Base-by-base conservation (phyloP, 2,797 vertebrate species). In the Threskiornis aethiopicus region DNA sequence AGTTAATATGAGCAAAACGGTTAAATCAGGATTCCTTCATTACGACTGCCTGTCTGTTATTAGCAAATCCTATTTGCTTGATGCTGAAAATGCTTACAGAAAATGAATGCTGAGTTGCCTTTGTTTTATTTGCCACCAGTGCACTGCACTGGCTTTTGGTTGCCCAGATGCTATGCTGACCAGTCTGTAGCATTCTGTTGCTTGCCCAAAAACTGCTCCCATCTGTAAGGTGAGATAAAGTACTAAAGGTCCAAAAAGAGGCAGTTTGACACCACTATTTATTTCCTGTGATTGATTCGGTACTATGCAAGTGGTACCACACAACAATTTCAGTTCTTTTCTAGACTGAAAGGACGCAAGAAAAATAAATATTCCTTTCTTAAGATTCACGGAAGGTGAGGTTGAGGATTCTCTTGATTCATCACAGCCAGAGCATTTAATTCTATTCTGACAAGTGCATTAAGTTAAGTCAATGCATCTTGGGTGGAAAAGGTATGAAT, bases 261-360 rank as follows among this genome's bases (percentile, higher is more conserved):
- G 44, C 59, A 76, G 69, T 52, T 80, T 90, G 85, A 89, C 84
- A 86, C 52, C 42, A 35, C 33, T 78, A 22, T 93, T 61, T 87
- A 83, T 92, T 93, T 94, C 66, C 66, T 78, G 55, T 58, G 59
- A 89, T 77, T 90, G 78, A 90, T 91, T 92, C 86, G 91, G 57
- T 49, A 24, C 46, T 52, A 49, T 10, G 3, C 16, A 55, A 89
- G 65, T 49, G 33, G 29, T 76, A 57, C 16, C 25, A 55, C 2
- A 2, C 65, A 91, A 55, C 8, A 70, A 47, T 87, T 92, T 61
- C 47, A 47, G 44, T 65, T 69, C 17, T 65, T 75, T 71, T 51
- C 37, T 54, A 87, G 35, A n/a, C 29, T 58, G 61, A 85, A 83
- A 37, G 16, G 11, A 64, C 1, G 2, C 22, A 84, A 64, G 71